These are phyloP conservation scores for Iguana delicatissima DNA, from an alignment of 2,797 vertebrate species.

Conservation along the genomic window DNA sequence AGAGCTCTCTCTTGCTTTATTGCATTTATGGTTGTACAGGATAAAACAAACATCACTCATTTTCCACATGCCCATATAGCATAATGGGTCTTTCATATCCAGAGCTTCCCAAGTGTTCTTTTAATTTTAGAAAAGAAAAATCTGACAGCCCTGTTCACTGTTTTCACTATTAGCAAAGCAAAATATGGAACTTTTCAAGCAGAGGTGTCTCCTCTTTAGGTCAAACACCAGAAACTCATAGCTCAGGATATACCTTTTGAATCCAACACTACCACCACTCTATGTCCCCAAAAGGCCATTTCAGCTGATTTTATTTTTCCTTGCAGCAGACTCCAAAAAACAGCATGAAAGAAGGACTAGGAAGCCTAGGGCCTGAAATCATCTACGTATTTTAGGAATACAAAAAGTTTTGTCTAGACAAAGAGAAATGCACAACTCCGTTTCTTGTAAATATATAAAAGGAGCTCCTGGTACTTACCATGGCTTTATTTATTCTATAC, in stretches of 20 bases:
- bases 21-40: background rate
- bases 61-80: background rate
- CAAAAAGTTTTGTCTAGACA: conserved; percentile 3
- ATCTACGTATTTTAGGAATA: background rate
- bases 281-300: background rate
- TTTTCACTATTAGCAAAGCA: background rate
- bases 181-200: background rate
- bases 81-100: background rate
- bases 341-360: background rate
- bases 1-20: background rate
- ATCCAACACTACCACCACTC: background rate
- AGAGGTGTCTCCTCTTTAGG: background rate
- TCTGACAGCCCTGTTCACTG: background rate
- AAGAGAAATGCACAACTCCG: background rate
- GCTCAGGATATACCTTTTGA: background rate
- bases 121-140: background rate
- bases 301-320: conserved; percentile 11
- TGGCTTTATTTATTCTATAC: conserved; percentile 21
- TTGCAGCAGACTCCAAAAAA: conserved; percentile 9
- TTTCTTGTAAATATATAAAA: conserved; percentile 13
- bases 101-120: background rate
- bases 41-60: conserved; percentile 25
- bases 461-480: background rate
- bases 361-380: background rate
- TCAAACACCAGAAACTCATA: conserved; percentile 1